Evolutionary conservation across 2,888 invertebrate genomes (phyloP).

Genomic region (Torymus aiolomorphi): DNA sequence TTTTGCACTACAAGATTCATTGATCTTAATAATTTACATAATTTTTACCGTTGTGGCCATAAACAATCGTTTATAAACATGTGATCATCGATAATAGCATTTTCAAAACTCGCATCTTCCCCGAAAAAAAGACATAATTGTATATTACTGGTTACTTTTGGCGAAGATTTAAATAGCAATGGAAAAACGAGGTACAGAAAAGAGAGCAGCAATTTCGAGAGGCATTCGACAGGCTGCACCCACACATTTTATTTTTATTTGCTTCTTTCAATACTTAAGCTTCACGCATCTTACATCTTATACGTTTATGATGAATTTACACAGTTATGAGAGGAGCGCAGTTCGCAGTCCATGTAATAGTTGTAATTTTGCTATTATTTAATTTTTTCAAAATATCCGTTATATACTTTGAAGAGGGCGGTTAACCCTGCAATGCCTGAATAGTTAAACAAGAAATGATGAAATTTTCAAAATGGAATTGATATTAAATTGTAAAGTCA

Average conservation of each 20-base stretch:
- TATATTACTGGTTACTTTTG: conserved; percentile 14
- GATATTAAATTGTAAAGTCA: background rate
- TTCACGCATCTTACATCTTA: background rate
- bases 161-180: conserved; percentile 15
- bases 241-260: conserved; percentile 25
- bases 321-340: conserved; percentile 22
- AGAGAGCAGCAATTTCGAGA: conserved; percentile 22
- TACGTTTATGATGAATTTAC: conserved; percentile 34
- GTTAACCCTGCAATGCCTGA: conserved; percentile 48
- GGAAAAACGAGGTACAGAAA: conserved; percentile 2
- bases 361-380: conserved; percentile 8
- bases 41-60: conserved; percentile 19
- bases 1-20: conserved; percentile 1
- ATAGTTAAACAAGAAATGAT: background rate
- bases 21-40: too few relatives aligned
- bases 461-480: background rate
- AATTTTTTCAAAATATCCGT: conserved; percentile 19
- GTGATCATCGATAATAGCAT: conserved; percentile 15
- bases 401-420: conserved; percentile 22
- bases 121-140: background rate
- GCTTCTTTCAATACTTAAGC: conserved; percentile 4
- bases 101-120: conserved; percentile 28
- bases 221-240: conserved; percentile 47
- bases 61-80: conserved; percentile 13
- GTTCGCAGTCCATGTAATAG: conserved; percentile 7